Percentiles rank a stretch among this genome's conserved stretches.
These are phyloP conservation scores for Pseudoatta argentina DNA, from an alignment of 1,140 invertebrate genomes.

Conservation along the genomic window DNA sequence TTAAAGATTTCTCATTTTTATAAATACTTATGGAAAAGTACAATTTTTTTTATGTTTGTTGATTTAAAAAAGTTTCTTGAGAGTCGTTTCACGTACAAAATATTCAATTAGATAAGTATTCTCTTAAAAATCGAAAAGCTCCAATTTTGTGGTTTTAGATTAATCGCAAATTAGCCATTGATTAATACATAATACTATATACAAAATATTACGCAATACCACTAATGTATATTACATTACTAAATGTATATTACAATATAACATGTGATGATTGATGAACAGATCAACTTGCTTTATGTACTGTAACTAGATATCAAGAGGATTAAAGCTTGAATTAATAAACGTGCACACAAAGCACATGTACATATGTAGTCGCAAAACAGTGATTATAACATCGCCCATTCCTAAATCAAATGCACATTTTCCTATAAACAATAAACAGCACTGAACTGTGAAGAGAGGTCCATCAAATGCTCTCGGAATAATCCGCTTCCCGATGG, in stretches of 20 bases:
- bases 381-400: not conserved
- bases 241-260: conserved; percentile 3
- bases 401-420: no score
- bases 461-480: not conserved
- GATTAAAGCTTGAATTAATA: conserved; percentile 8
- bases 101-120: not conserved
- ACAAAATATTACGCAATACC: not conserved
- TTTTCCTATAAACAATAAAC: not conserved
- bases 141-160: not conserved
- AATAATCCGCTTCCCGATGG: conserved; percentile 38
- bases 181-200: no score
- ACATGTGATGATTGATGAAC: not conserved
- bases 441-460: not conserved
- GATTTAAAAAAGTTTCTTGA: not conserved
- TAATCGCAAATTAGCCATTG: not conserved
- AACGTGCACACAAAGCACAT: not conserved
- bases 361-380: not conserved
- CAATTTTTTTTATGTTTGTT: not conserved
- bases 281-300: conserved; percentile 3
- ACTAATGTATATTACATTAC: not conserved
- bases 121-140: not conserved
- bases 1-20: conserved; percentile 10
- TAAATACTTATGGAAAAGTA: not conserved
- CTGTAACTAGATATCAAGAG: not conserved
- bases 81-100: not conserved